Evolutionary conservation across 2,888 invertebrate genomes (phyloP).

Genomic region (Pyrrhia umbra): DNA sequence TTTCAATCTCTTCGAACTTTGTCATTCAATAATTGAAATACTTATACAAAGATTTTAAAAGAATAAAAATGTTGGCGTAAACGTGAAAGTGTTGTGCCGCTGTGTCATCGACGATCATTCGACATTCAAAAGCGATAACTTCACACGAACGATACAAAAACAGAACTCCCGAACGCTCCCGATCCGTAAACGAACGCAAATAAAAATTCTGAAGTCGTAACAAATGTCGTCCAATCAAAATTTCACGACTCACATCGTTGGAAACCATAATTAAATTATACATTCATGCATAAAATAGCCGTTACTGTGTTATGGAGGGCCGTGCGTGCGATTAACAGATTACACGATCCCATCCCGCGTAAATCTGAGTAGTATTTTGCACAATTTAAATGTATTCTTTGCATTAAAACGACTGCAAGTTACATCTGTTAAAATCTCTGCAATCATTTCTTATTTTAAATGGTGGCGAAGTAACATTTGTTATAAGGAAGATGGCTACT

Average conservation of each 20-base stretch:
- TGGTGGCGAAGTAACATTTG: conserved; percentile 44
- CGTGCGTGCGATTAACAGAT: conserved; percentile 63
- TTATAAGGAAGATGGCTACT: conserved; percentile 31
- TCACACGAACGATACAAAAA: conserved; percentile 20
- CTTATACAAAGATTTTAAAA: too few relatives aligned
- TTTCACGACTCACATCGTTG: conserved; percentile 64
- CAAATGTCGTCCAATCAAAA: conserved; percentile 70
- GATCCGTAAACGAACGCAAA: conserved; percentile 43
- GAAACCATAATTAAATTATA: conserved; percentile 79
- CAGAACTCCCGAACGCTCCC: conserved; percentile 30
- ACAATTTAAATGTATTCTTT: conserved; percentile 57
- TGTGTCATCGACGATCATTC: background rate
- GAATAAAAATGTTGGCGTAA: background rate
- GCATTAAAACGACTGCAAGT: conserved; percentile 40
- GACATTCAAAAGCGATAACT: conserved; percentile 29
- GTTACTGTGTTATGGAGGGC: conserved; percentile 63
- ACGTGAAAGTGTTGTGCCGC: background rate
- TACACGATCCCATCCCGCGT: conserved; percentile 53
- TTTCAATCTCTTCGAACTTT: too few relatives aligned
- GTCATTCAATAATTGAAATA: background rate
- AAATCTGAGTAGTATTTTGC: conserved; percentile 57
- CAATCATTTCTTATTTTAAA: conserved; percentile 59
- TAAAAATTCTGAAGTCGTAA: conserved; percentile 58
- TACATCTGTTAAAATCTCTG: conserved; percentile 59
- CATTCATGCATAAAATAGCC: conserved; percentile 79